A percentile compares a stretch with the other conserved stretches of the same genome.
phyloP scores from a whole-genome alignment of 2,888 invertebrate genomes.

The Acleris emargana region DNA sequence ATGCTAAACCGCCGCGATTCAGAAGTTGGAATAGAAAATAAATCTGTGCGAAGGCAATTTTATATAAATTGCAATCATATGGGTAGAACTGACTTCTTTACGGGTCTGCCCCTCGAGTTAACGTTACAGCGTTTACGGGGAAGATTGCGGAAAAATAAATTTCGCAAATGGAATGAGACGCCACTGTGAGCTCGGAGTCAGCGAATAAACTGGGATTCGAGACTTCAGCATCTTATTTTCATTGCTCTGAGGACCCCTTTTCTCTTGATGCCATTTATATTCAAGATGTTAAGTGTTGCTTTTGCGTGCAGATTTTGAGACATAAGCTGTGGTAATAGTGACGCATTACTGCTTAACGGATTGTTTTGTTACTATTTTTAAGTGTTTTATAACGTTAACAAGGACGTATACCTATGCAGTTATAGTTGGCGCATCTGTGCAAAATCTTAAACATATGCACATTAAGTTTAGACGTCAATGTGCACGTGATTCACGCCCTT shows the following conservation, averaged over 20 bases:
- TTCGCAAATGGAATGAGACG: conserved; percentile 60
- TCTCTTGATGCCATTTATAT: conserved; percentile 38
- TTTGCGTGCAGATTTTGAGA: conserved; percentile 2
- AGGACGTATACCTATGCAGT: no score
- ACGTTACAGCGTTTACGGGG: conserved; percentile 52
- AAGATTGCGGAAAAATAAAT: conserved; percentile 64
- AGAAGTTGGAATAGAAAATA: conserved; percentile 32
- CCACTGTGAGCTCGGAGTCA: conserved; percentile 41
- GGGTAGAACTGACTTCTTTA: conserved; percentile 54
- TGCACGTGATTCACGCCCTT: no score
- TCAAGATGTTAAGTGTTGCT: conserved; percentile 25
- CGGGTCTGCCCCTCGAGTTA: conserved; percentile 51
- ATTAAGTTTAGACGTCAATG: no score
- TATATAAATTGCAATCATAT: conserved; percentile 52
- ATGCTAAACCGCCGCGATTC: conserved; percentile 29
- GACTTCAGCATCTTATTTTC: conserved; percentile 43
- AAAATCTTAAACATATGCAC: no score
- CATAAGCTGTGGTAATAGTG: neutral
- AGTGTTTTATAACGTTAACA: no score
- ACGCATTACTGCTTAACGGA: neutral
- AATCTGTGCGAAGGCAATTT: conserved; percentile 43
- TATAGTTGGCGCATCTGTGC: no score
- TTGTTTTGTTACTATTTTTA: neutral
- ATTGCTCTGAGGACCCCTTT: conserved; percentile 41
- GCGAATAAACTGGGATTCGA: conserved; percentile 50